Conservation (phyloP, 2,797 vertebrate genomes). For the Choloepus didactylus region DNA sequence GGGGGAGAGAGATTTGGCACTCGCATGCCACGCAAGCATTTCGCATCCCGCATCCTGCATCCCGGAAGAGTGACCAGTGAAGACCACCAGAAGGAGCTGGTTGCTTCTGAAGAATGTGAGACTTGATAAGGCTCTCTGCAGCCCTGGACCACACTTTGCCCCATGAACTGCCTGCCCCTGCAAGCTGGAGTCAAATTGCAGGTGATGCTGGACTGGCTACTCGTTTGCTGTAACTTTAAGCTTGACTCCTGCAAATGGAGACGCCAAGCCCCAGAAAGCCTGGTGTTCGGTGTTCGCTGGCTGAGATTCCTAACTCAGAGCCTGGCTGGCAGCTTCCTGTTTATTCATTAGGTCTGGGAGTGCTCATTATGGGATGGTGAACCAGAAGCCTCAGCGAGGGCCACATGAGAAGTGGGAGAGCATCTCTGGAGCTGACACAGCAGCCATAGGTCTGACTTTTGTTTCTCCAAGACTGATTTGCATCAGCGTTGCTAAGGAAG, state of each 20-base stretch:
- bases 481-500: not conserved
- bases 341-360: slow-evolving; percentile 13
- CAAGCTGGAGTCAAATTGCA: too few species aligned
- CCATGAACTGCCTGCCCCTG: not conserved
- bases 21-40: not conserved
- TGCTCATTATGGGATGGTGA: slow-evolving; percentile 58
- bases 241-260: not conserved
- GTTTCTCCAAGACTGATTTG: slow-evolving; percentile 56
- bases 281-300: not conserved
- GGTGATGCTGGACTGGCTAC: not conserved
- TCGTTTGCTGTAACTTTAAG: not conserved
- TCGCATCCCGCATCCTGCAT: not conserved
- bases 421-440: not conserved
- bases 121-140: not conserved
- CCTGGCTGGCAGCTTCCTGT: not conserved
- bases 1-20: too few species aligned
- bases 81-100: not conserved
- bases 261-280: not conserved
- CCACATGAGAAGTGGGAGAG: not conserved
- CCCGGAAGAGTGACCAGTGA: not conserved
- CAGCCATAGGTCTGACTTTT: slow-evolving; percentile 23
- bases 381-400: slow-evolving; percentile 3
- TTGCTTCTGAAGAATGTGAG: not conserved
- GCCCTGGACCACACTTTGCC: not conserved
- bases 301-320: not conserved